These are phyloP conservation scores for Halcyon smyrnensis DNA, from an alignment of 2,797 vertebrate genomes.

Conservation along the genomic window DNA sequence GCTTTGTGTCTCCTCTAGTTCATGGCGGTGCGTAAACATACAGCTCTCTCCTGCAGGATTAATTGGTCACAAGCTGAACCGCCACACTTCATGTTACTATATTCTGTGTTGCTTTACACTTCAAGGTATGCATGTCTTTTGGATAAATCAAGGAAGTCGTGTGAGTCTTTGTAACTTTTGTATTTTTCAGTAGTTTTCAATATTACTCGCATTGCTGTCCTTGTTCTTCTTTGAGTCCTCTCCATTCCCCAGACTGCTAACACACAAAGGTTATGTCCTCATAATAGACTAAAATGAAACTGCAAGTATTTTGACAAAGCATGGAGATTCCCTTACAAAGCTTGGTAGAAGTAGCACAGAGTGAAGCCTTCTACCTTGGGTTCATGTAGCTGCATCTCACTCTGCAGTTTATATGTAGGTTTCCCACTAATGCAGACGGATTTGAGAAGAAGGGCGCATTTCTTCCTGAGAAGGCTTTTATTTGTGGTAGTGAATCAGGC, in stretches of 20 bases:
- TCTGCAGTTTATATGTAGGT: background rate
- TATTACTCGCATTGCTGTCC: background rate
- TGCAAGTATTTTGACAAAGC: background rate
- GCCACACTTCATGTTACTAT: background rate
- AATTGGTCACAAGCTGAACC: background rate
- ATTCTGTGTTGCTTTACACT: background rate
- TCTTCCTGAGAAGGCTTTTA: background rate
- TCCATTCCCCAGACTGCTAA: background rate
- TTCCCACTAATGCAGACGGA: background rate
- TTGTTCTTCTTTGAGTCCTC: background rate
- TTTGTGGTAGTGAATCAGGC: background rate
- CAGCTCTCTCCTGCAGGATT: background rate
- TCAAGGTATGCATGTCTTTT: background rate
- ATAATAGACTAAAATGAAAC: background rate
- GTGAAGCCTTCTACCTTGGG: background rate
- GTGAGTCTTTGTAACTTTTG: background rate
- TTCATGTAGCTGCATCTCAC: background rate
- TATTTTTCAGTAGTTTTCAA: background rate
- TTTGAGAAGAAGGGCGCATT: background rate
- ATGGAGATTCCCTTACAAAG: background rate
- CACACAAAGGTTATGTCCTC: background rate
- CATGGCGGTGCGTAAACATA: background rate
- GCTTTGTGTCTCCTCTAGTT: background rate
- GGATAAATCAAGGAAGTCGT: background rate
- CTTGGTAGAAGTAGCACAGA: slow-evolving; percentile 13